Evolutionary conservation across 2,113 vertebrate species (phyloP), one percentile per base, ranked within the genome.

Genomic region (Peromyscus californicus): DNA sequence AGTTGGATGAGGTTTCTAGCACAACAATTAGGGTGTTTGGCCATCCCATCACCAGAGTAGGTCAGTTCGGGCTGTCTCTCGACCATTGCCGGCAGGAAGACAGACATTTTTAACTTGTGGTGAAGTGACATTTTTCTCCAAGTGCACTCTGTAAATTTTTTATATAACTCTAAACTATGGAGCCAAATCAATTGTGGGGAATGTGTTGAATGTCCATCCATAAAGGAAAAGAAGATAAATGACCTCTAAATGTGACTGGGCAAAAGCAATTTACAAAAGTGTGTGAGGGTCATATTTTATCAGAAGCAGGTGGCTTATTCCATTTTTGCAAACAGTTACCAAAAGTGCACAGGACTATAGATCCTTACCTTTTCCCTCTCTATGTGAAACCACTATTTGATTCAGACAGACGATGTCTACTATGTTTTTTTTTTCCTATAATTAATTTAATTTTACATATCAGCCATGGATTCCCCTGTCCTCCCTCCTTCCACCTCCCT

Each of bases 261-360:
- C 74, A 95, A 95, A 97, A 97, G 95, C 97, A 97, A 97, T 97
- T 98, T 97, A 96, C 29, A 91, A 93, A 87, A 92, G 79, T 94
- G 78, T 94, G 96, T 93, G 93, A 95, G 79, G 94, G 91, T 96
- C 93, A 96, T 98, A 97, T 97, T 97, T 98, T 96, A 98, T 94
- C 93, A 89, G 74, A 96, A 95, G 91, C 95, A 97, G 93, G 83
- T 80, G 51, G 59, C 70, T 95, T 94, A 93, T 95, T 95, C 42
- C 89, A 95, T 84, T 69, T 94, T 96, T 90, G 69, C 91, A 91
- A 96, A 95, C 22, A 94, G 82, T 95, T 95, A 90, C 76, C 51
- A 90, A 97, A 95, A 93, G 61, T 84, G 63, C 74, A 94, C 42
- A 93, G 0, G 1, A 26, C 22, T 69, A 91, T 82, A 93, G 67